Base-by-base conservation (phyloP, 2,797 vertebrate species). In the Sparus aurata region DNA sequence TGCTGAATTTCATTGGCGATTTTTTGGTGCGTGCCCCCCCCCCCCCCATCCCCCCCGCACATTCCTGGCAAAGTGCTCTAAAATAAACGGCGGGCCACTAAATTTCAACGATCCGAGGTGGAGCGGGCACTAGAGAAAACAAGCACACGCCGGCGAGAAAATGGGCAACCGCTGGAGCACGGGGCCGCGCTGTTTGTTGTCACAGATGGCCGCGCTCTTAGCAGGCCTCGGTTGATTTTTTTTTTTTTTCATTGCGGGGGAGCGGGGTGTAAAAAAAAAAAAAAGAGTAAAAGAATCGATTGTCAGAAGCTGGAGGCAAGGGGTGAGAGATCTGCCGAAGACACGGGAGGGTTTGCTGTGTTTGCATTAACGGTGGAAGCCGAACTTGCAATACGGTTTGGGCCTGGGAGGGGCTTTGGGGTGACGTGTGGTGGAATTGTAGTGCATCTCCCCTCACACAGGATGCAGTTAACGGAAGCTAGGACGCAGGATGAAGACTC, bases 1-100 rank as follows among this genome's bases (percentile, higher is more conserved):
- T 81, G 85, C 69, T 73, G 72, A 87, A 72, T 79, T 53, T 86
- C 58, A 70, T 15, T 41, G 30, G 12, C 34, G 6, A 41, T 63
- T 87, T 90, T 78, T 88, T 80, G 57, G 75, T 80, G 72, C 65
- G 22, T 57, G 49, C 43, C 62, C 64, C 69, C 9, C 17, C 9
- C 17, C 1, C 3, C 3, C 5, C 3, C 30, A 30, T 20, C 52
- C n/a, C 22, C 22, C 77, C 4, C 22, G 22, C 73, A 83, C 89
- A 92, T 94, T 92, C 86, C 91, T 91, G 85, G 77, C 85, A 90
- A 91, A 91, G 91, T 90, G 80, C 83, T 87, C 80, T 83, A 92
- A 94, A 92, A 93, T 93, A 94, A 95, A 92, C 89, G 73, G 25
- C 66, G 27, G 65, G 58, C 86, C 89, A 70, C 80, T 80, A 82